Base-by-base conservation (phyloP, 2,888 invertebrate genomes). In the Trilocha varians region DNA sequence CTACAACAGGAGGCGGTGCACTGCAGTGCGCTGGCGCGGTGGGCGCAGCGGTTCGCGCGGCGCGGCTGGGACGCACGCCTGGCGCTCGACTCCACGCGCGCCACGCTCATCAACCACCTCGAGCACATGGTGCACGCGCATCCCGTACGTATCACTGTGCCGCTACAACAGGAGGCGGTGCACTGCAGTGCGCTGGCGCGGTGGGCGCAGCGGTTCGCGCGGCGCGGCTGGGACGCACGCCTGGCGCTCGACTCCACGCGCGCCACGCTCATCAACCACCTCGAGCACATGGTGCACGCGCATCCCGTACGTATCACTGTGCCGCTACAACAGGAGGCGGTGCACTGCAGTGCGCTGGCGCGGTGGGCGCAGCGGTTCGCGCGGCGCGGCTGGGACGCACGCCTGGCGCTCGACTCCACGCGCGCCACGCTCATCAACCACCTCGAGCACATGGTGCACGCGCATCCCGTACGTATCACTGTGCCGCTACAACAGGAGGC, bases 1-100 rank as follows among this genome's bases (percentile, higher is more conserved):
- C n/a, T n/a, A n/a, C n/a, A n/a, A n/a, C 84, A 97, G 62, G 97
- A 97, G 72, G 91, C 97, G 47, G 94, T 97, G 42, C 97, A 96
- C 75, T 95, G 95, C 78, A 91, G 92, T 40, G 87, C 62, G 40
- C 91, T 90, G 34, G 88, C 91, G 38, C 88, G 89, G 45, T 94
- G 93, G 91, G 84, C 96, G 36, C 86, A 89, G 17, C 91, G 91
- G 56, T 94, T 94, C 68, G 87, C 93, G 53, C 55, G 53, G 59
- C 61, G 48, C 63, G 48, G 50, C 50, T 44, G 45, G 52, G 53
- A 41, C 58, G 53, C 52, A 55, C 65, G 49, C 74, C 73, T 41
- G 62, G 62, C 41, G 50, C 56, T 59, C 65, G 61, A 51, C 55
- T 67, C 62, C 65, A 18, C 62, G 32, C 46, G 47, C 39, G 62